Evolutionary conservation across 2,797 vertebrate genomes (phyloP), one percentile per base, ranked within the genome.

Genomic region (Macropodus opercularis): DNA sequence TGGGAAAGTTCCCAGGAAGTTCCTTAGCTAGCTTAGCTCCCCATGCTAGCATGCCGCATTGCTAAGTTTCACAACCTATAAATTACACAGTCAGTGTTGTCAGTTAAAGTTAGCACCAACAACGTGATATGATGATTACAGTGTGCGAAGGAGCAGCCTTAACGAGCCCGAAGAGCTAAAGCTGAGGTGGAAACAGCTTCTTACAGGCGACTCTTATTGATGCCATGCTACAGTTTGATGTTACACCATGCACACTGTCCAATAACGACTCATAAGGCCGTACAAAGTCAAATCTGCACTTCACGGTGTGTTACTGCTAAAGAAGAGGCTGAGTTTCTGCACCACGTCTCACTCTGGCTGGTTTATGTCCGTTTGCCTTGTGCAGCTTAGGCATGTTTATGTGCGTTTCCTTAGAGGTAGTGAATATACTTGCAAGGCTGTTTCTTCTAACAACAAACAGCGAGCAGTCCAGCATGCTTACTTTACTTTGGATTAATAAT

Each of bases 21-120:
- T 87, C 27, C 68, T 56, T 36, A 54, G 53, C 56, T 84, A 81
- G 75, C 79, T 62, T 76, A 82, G 82, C 79, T 13, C 26, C 4
- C n/a, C n/a, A n/a, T n/a, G n/a, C 12, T 75, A 87, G 80, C 84
- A 72, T 52, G 50, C 46, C 27, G 39, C 42, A 15, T 14, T 23
- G 63, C 71, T 72, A 80, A 77, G 63, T 69, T 51, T 56, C 59
- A 57, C 43, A 41, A 12, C 21, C 31, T 32, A 7, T 26, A 32
- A 47, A 15, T 31, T 3, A 22, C 52, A 34, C 31, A 9, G n/a
- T 21, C 11, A 3, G 11, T n/a, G 27, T 18, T 54, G 68, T 42
- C 72, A 56, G 21, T 21, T 22, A 11, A 27, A 43, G 18, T 23
- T 8, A 26, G 19, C 10, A 12, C 0, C 8, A 43, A 3, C 46